Base-by-base conservation (phyloP, 2,797 vertebrate species). In the Dermochelys coriacea region DNA sequence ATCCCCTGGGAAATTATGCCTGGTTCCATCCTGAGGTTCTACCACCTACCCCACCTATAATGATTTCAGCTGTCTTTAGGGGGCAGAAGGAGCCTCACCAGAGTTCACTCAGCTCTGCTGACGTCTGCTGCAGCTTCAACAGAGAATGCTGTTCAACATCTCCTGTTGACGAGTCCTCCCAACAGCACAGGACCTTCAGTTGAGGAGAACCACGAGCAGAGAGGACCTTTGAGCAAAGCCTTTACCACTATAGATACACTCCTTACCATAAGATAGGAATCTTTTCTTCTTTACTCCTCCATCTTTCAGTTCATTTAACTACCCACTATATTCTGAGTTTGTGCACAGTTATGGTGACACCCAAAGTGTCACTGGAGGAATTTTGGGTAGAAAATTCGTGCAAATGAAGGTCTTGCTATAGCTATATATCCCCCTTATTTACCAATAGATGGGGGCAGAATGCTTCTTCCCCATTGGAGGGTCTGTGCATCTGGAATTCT, bases 81-180 rank as follows among this genome's bases (percentile, higher is more conserved):
- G 31, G 81, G 61, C 3, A 6, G 6, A 0, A 85, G 3, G 4
- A 45, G n/a, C 5, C 25, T 37, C 45, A 77, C 45, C 15, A 31
- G 19, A 74, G 23, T 41, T 74, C 12, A 74, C 23, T 74, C 68
- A 41, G 45, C 25, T 75, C 41, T 75, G 27, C 25, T 45, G n/a
- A 45, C 47, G 25, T 29, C 41, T 45, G 12, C 71, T 47, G 1
- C 4, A 54, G 83, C 18, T 68, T 68, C n/a, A 37, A 19, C n/a
- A 55, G 5, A 59, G 1, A 71, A 2, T 49, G 1, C 55, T 55
- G 59, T 31, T n/a, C n/a, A 34, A 16, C 52, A 50, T 74, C 52
- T 84, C n/a, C 21, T 37, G 37, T 74, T 74, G 68, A 37, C 8
- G 12, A 75, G 23, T 45, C 23, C 41, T 45, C n/a, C 18, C 11